Conservation (phyloP, 1,140 invertebrate species). For the Rhysida immarginata region DNA sequence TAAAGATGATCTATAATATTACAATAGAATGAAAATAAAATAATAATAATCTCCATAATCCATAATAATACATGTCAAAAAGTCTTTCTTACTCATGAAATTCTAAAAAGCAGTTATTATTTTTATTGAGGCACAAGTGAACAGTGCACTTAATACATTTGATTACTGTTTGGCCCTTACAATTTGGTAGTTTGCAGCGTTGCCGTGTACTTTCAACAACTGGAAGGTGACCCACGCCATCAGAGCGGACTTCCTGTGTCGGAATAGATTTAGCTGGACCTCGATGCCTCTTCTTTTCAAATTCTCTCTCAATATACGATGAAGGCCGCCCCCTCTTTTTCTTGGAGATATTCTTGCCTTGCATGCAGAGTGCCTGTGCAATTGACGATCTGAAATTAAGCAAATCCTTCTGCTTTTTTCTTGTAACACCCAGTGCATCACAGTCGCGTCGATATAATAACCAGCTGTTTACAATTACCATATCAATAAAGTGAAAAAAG, state of each 20-base stretch:
- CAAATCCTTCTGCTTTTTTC: background rate
- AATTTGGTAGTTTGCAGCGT: background rate
- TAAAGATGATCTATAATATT: no score
- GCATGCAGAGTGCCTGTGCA: background rate
- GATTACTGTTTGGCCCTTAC: background rate
- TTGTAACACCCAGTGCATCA: background rate
- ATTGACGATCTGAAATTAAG: background rate
- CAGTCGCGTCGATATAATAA: conserved; percentile 14
- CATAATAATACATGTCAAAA: no score
- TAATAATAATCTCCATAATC: no score
- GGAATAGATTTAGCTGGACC: background rate
- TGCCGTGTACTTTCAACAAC: background rate
- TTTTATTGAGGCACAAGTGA: background rate
- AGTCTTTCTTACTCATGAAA: background rate
- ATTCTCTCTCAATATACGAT: background rate
- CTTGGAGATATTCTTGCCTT: background rate
- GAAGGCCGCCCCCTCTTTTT: background rate
- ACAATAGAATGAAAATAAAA: no score
- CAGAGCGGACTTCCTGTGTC: background rate
- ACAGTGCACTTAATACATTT: background rate
- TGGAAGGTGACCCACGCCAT: background rate
- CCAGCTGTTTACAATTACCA: conserved; percentile 22
- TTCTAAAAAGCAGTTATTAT: background rate
- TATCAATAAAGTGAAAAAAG: conserved; percentile 32
- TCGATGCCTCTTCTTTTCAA: background rate